Conservation (phyloP, 2,797 vertebrate species). For the Lepilemur septentrionalis region DNA sequence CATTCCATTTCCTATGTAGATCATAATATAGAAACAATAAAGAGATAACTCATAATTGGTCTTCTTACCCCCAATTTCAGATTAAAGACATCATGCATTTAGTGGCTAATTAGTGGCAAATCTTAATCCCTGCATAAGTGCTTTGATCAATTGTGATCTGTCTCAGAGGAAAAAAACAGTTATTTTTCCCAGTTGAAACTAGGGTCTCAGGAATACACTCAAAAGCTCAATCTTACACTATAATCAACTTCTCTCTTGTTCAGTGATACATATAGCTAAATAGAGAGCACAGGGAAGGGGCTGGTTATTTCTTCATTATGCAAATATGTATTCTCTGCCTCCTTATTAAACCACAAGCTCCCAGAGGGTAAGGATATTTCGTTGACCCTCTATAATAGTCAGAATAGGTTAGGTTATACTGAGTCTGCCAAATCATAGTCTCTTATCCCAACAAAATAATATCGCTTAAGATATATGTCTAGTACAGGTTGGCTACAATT, state of each 20-base stretch:
- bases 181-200: slow-evolving; percentile 1
- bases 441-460: neutral
- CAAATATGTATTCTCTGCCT: neutral
- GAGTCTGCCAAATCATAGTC: neutral
- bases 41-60: neutral
- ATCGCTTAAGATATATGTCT: neutral
- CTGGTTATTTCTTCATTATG: neutral
- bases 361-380: neutral
- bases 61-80: neutral
- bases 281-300: neutral
- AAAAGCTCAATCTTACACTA: neutral
- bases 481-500: neutral
- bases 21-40: neutral
- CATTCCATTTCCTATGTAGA: neutral
- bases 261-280: slow-evolving; percentile 21
- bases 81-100: neutral
- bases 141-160: neutral
- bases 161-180: neutral
- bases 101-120: neutral
- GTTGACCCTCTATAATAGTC: neutral
- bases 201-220: neutral
- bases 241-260: neutral
- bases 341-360: neutral
- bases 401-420: neutral
- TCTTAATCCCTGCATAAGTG: neutral